A percentile compares a stretch with the other conserved stretches of the same genome.
phyloP scores from a whole-genome alignment of 2,888 invertebrate genomes.

The Apamea monoglypha region DNA sequence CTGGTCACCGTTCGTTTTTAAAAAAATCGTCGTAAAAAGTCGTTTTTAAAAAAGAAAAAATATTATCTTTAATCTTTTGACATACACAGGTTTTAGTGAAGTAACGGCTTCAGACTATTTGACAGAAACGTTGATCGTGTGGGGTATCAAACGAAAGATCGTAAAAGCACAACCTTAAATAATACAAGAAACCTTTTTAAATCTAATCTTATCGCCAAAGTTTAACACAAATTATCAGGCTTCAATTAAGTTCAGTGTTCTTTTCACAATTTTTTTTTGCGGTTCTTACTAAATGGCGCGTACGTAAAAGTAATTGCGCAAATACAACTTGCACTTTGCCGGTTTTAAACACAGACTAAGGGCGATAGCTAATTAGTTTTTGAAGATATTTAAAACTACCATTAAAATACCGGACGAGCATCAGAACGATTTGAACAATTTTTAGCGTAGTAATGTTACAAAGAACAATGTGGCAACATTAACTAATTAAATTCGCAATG shows the following conservation, averaged over 20 bases:
- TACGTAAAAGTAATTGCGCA: not conserved
- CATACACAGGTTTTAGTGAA: not conserved
- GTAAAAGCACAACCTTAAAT: not conserved
- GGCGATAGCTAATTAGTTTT: not conserved
- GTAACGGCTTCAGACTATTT: not conserved
- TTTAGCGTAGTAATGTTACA: not conserved
- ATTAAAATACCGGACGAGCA: constrained; percentile 4
- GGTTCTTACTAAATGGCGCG: not conserved
- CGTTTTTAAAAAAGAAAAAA: no score
- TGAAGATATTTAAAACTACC: constrained; percentile 10
- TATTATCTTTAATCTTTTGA: not conserved
- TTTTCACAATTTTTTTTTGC: not conserved
- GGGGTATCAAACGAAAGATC: not conserved
- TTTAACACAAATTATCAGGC: not conserved
- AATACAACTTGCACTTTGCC: not conserved
- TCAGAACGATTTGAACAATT: not conserved
- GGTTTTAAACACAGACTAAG: not conserved
- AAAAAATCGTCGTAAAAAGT: no score
- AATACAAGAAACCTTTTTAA: not conserved
- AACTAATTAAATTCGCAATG: constrained; percentile 19
- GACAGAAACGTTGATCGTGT: not conserved
- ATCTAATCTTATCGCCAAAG: not conserved
- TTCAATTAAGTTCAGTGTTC: not conserved
- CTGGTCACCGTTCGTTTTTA: no score
- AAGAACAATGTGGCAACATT: not conserved